Evolutionary conservation across 2,797 vertebrate genomes (phyloP), one percentile per base, ranked within the genome.

Genomic region (Fistularia commersonii): DNA sequence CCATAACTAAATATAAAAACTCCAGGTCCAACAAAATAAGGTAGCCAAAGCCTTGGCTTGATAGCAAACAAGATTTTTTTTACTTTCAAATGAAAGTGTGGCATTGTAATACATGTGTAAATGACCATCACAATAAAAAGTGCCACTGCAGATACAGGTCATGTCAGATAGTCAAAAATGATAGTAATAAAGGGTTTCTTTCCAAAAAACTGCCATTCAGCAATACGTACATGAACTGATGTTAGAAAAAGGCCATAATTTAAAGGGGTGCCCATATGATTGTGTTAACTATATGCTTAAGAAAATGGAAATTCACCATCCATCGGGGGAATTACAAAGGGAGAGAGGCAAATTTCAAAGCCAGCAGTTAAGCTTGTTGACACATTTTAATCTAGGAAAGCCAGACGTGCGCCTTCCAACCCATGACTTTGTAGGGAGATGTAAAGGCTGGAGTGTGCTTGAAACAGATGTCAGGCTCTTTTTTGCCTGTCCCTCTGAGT

Each of bases 311-410:
- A 81, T 77, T 66, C 76, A 35, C 54, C 57, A 57, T 71, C 61
- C 77, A 76, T 80, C 73, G 45, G 66, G 76, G 80, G 78, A 87
- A 77, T 78, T 64, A 75, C 74, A 75, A 74, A 72, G 57, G 46
- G 47, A 77, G 54, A 66, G 64, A 81, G 81, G 71, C 51, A 63
- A 65, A 72, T 86, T 87, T 88, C 79, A 87, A 85, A 79, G 80
- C 54, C 53, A 55, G 77, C 72, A 51, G 80, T 83, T 88, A 82
- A 85, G 83, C 82, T 82, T 85, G 83, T 86, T 86, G 77, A 85
- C 79, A 78, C 74, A 68, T 87, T 88, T 85, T 87, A 81, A 89
- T 89, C 82, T 86, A 69, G 69, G 74, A 81, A 84, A 78, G 70
- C 82, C 83, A 88, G 82, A 65, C 66, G 80, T 68, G 63, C 48